A percentile compares a stretch with the other conserved stretches of the same genome.
Conservation (phyloP, 1,140 invertebrate genomes). For the Leptestheria dahalacensis region DNA sequence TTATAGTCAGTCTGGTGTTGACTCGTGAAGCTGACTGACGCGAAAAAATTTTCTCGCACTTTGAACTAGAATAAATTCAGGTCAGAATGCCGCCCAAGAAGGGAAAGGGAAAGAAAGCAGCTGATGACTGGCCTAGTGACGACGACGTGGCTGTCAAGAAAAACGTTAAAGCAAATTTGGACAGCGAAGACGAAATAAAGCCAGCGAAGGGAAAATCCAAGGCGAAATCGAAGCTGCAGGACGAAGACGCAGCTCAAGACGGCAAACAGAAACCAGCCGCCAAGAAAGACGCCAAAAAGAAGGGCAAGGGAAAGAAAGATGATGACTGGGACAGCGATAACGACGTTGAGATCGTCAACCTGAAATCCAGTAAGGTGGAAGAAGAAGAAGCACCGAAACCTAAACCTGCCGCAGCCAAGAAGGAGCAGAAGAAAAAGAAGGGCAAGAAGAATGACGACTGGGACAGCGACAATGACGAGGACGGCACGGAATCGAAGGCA, state of each 20-base stretch:
- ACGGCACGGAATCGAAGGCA: background rate
- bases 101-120: conserved; percentile 43
- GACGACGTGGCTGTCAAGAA: conserved; percentile 21
- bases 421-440: conserved; percentile 5
- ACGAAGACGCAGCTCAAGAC: background rate
- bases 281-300: conserved; percentile 9
- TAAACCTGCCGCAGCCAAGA: conserved; percentile 6
- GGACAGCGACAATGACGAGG: conserved; percentile 13
- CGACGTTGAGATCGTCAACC: background rate
- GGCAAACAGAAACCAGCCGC: background rate
- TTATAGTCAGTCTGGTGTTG: too few relatives aligned
- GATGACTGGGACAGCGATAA: conserved; percentile 13
- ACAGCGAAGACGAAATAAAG: conserved; percentile 12
- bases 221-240: background rate
- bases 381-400: conserved; percentile 17
- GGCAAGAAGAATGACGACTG: background rate
- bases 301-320: conserved; percentile 22
- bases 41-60: too few relatives aligned
- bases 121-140: conserved; percentile 35
- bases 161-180: conserved; percentile 14
- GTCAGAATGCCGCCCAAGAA: conserved; percentile 42
- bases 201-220: background rate
- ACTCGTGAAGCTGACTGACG: too few relatives aligned
- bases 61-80: too few relatives aligned
- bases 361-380: conserved; percentile 10